Base-by-base conservation (phyloP, 2,888 invertebrate genomes). In the Crossocerus cetratus region DNA sequence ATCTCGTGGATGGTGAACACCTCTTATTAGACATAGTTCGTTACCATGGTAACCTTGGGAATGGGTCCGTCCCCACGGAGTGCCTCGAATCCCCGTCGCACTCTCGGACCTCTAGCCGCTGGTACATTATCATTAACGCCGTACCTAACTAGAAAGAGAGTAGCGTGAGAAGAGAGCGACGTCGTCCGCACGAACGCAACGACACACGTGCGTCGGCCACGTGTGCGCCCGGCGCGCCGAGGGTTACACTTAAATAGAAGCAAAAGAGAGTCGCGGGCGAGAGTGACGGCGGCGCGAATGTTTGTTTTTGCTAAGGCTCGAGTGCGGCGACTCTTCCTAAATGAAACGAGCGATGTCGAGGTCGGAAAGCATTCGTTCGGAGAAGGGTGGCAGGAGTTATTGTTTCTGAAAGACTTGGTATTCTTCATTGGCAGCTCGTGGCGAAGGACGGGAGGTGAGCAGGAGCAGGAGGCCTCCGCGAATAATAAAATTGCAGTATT, bases 31-130 rank as follows among this genome's bases (percentile, higher is more conserved):
- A 71, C 70, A 75, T 59, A 69, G 69, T 60, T 80, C 63, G 80
- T 81, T 80, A 78, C 80, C 82, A 80, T 80, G 80, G 80, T 80
- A 80, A 80, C 81, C 74, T 81, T 75, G 76, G 59, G 49, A 76
- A 72, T 69, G 70, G 76, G 60, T 72, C 66, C 69, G 69, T 64
- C 69, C 64, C 59, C 66, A 59, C 57, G 61, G 70, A 49, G 60
- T 44, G 43, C 32, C 16, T 56, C 69, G 62, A 69, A 70, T 66
- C 54, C 57, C 55, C 64, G 59, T 68, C 65, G 66, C 32, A 32
- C 32, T 42, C 65, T 64, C 44, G 22, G n/a, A 55, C 62, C 63
- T 23, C 60, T 58, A 68, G 5, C 16, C 5, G 49, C 49, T 49
- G 14, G 14, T 16, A 2, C 49, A 5, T 56, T 49, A 61, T 74